These are phyloP conservation scores for Irena cyanogastra DNA, from an alignment of 2,113 vertebrate species.

Conservation along the genomic window DNA sequence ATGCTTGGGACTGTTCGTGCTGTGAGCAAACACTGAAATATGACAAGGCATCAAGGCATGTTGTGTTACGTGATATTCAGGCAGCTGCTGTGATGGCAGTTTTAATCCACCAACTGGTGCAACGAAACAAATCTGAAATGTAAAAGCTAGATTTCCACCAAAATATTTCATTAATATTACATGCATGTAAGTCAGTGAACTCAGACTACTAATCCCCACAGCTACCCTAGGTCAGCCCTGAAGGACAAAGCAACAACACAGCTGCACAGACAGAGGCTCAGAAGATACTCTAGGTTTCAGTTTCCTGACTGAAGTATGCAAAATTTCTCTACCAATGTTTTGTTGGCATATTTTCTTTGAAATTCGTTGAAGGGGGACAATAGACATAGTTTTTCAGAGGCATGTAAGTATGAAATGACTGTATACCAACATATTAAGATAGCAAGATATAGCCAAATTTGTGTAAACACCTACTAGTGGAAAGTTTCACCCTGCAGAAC, in stretches of 20 bases:
- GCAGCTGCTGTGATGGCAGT: conserved; percentile 53
- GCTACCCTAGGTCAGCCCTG: neutral
- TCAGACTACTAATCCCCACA: conserved; percentile 30
- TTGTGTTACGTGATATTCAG: conserved; percentile 40
- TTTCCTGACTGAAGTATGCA: conserved; percentile 5
- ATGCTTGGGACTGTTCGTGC: conserved; percentile 21
- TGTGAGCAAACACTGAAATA: conserved; percentile 44
- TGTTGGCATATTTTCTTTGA: conserved; percentile 2
- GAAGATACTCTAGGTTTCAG: conserved; percentile 27
- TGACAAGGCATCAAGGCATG: conserved; percentile 47
- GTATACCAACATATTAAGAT: neutral
- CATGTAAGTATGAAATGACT: conserved; percentile 43
- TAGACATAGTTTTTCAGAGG: neutral
- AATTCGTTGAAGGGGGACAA: neutral
- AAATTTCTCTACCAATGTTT: neutral
- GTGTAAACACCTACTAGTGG: neutral
- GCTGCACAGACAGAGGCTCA: neutral
- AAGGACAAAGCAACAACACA: neutral
- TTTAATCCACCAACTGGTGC: conserved; percentile 45
- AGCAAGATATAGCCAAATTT: neutral
- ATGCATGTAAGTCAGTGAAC: neutral
- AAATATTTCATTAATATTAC: conserved; percentile 46
- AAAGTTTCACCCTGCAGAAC: neutral
- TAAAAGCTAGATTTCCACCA: conserved; percentile 54
- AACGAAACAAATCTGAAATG: conserved; percentile 61